Conservation (phyloP, 2,797 vertebrate genomes). For the Odontamblyopus rebecca region DNA sequence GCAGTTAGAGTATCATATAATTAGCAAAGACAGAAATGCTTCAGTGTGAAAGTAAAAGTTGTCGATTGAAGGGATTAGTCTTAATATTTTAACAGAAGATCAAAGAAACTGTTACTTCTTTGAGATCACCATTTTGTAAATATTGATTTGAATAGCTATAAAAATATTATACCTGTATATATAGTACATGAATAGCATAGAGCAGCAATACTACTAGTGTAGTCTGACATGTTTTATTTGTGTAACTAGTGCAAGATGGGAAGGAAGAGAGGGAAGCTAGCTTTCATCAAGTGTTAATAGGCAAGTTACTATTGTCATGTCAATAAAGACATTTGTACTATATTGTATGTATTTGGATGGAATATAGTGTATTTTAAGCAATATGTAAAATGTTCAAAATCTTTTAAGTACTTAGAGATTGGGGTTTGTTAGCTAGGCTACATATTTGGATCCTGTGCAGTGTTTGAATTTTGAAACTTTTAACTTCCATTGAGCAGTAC, state of each 20-base stretch:
- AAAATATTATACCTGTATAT: background rate
- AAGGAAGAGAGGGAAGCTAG: conserved; percentile 14
- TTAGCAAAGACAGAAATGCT: conserved; percentile 27
- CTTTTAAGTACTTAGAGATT: conserved; percentile 1
- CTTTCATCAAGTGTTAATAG: conserved; percentile 15
- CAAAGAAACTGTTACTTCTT: background rate
- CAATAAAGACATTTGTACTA: background rate
- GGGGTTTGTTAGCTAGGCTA: background rate
- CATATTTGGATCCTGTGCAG: conserved; percentile 21
- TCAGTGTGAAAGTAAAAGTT: conserved; percentile 22
- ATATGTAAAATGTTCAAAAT: conserved; percentile 26
- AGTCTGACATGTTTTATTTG: conserved; percentile 10
- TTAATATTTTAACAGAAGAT: background rate
- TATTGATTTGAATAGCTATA: background rate
- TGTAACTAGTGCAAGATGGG: conserved; percentile 13
- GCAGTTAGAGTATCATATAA: conserved; percentile 38
- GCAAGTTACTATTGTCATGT: background rate
- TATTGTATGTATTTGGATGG: background rate
- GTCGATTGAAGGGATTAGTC: conserved; percentile 7
- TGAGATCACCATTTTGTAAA: background rate
- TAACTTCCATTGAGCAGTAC: conserved; percentile 90
- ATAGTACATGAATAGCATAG: background rate
- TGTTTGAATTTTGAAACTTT: conserved; percentile 50
- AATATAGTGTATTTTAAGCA: conserved; percentile 1
- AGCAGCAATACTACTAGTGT: conserved; percentile 15